Percentiles rank a stretch among this genome's conserved stretches.
phyloP scores from a whole-genome alignment of 2,797 vertebrate species.

The Cichlasoma orientale region DNA sequence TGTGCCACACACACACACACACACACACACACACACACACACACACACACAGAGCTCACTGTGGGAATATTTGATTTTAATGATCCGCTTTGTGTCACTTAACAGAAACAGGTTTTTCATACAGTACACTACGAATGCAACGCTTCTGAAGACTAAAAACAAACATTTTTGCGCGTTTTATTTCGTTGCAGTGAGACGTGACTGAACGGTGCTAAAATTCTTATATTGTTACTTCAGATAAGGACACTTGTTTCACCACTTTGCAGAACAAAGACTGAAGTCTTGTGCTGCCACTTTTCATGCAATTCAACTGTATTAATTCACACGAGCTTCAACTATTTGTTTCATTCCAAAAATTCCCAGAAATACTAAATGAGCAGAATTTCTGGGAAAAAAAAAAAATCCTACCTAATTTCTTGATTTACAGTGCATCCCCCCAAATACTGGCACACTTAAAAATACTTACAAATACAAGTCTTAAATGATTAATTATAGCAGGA shows the following conservation, averaged over 20 bases:
- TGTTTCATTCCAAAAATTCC: too few species aligned
- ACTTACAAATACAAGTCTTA: neutral
- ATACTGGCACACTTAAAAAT: neutral
- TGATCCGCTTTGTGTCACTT: neutral
- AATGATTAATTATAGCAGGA: neutral
- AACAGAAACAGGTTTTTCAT: too few species aligned
- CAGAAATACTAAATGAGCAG: neutral
- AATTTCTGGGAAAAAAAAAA: neutral
- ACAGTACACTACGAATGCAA: too few species aligned
- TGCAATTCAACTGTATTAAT: too few species aligned
- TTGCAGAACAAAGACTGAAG: too few species aligned
- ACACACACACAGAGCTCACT: neutral
- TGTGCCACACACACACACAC: too few species aligned
- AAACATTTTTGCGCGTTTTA: too few species aligned
- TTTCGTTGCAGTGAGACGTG: too few species aligned
- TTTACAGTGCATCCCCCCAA: accelerated
- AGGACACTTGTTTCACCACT: neutral
- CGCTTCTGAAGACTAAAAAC: too few species aligned
- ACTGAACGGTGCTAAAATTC: neutral
- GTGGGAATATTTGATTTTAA: neutral
- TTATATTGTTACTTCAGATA: neutral
- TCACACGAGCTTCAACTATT: too few species aligned
- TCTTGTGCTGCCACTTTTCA: too few species aligned
- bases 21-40: too few species aligned
- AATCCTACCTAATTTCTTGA: neutral